Base-by-base conservation (phyloP, 2,113 vertebrate genomes). In the Osmerus eperlanus region DNA sequence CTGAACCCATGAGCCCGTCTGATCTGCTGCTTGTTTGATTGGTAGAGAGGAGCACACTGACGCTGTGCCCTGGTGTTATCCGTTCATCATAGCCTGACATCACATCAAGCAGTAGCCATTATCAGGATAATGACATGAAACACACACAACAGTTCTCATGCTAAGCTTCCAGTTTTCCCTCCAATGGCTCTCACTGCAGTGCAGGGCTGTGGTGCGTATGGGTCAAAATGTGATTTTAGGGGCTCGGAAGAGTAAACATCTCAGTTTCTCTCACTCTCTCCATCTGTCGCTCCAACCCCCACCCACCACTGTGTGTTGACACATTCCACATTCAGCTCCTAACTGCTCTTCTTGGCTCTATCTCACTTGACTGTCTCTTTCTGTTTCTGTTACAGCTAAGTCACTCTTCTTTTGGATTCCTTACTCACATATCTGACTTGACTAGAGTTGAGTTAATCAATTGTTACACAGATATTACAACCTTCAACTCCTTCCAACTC, bases 321-420 rank as follows among this genome's bases (percentile, higher is more conserved):
- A 84, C 79, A 88, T 89, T 87, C 84, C 83, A 76, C 84, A 76
- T 81, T 76, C 78, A 81, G 1, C 83, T 81, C 76, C 72, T 72
- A 73, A 25, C 65, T 7, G 16, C 81, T 83, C 85, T 68, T 58
- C 84, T 76, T 84, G 7, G 86, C 85, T 78, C 83, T 76, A 71
- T 62, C 74, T 79, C 79, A 28, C 66, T 64, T 5, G 41, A 47
- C 41, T 9, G 41, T 12, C 77, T 47, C 41, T 8, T 47, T 47
- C 41, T 47, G 5, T 47, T 47, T 47, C 41, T 47, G 41, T 47
- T 47, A 9, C 41, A 47, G 41, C 2, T 9, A 47, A 47, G 76
- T 71, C 28, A 9, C 14, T 54, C 47, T 60, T 73, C 77, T 71
- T 55, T 53, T 74, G 63, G 68, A 67, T 73, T 74, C 71, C 65